Evolutionary conservation across 2,113 vertebrate genomes (phyloP).

Genomic region (Asarcornis scutulata): DNA sequence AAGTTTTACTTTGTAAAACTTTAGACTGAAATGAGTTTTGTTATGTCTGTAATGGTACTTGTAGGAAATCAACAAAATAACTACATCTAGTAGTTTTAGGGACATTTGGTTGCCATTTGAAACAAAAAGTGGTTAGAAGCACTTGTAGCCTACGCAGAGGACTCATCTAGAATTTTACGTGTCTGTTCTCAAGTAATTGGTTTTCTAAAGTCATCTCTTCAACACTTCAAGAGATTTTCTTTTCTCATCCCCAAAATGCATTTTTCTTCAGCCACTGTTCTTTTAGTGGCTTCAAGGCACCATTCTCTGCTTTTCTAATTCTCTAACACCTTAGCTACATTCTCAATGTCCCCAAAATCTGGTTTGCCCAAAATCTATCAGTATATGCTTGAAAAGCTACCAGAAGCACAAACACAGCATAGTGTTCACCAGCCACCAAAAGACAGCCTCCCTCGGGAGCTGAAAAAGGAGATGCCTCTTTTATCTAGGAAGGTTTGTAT

Average conservation of each 20-base stretch:
- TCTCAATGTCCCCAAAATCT: background rate
- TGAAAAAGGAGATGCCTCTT: background rate
- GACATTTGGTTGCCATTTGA: background rate
- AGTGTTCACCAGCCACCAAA: background rate
- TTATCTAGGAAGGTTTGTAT: background rate
- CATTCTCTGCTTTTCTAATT: background rate
- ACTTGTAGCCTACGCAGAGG: background rate
- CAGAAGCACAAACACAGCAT: background rate
- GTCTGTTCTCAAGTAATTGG: background rate
- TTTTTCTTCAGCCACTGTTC: background rate
- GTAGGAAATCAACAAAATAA: background rate
- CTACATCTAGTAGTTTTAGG: background rate
- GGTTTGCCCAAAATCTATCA: background rate
- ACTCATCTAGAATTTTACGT: background rate
- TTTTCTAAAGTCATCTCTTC: background rate
- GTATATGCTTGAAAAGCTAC: background rate
- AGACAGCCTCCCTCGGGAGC: background rate
- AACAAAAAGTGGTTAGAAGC: background rate
- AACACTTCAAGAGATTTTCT: background rate
- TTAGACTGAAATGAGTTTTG: background rate
- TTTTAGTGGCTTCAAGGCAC: background rate
- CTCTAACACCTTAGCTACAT: rapidly evolving
- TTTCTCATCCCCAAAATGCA: background rate
- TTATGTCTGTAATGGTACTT: background rate
- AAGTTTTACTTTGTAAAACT: background rate